Base-by-base conservation (phyloP, 2,888 invertebrate genomes). In the Andrena haemorrhoa region DNA sequence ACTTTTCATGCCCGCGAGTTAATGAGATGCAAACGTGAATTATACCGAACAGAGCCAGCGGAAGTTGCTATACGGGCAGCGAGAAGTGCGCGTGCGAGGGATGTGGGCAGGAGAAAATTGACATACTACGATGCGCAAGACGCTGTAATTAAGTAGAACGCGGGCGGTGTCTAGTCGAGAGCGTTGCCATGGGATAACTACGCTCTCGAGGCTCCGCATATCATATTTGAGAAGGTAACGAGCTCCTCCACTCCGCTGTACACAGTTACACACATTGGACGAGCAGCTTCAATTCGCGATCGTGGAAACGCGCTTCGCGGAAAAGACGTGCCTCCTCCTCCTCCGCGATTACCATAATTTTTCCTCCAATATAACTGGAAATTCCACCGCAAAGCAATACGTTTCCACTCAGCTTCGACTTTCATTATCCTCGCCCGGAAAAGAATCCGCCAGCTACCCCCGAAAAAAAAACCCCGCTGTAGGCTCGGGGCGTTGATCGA, bases 141-240 rank as follows among this genome's bases (percentile, higher is more conserved):
- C 47, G 58, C 16, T 10, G 74, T 76, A 76, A 73, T 73, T 76
- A 76, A 76, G 64, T 72, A 47, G 56, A 47, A 41, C n/a, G 56
- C 26, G 65, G 10, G 47, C n/a, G 26, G 58, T 64, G 49, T 12
- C 53, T 41, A 51, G 58, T 5, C 23, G 33, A 70, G 61, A 61
- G 61, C 31, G 71, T 35, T 26, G 33, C 26, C 56, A 75, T n/a
- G n/a, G 70, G 51, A 31, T 60, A 58, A 53, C 70, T 60, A 47
- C 53, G 12, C 20, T 41, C 51, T 73, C 26, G 41, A 58, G 74
- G 49, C 47, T 58, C 49, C 64, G 58, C 49, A 47, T 65, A 49
- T 74, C 76, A 49, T 58, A 47, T 73, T 64, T 29, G 73, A 73
- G 73, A 49, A 64, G 76, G 63, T 73, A 76, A 76, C 76, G 73